phyloP scores from a whole-genome alignment of 2,113 vertebrate genomes.

The Balaenoptera acutorostrata region DNA sequence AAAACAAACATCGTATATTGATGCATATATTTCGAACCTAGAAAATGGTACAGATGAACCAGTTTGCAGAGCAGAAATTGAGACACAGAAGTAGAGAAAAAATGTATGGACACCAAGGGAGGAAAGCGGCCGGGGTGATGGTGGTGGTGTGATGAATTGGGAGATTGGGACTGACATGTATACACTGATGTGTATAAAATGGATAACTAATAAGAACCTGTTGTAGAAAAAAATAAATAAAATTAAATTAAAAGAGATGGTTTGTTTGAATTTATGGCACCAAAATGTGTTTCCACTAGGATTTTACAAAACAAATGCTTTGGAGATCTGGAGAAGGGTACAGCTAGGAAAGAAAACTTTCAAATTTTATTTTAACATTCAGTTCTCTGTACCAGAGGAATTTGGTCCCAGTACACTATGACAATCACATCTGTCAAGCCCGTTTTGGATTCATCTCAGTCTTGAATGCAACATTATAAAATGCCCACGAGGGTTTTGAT shows the following conservation, averaged over 20 bases:
- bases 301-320: slow-evolving; percentile 68
- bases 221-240: too few relatives aligned
- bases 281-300: slow-evolving; percentile 74
- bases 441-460: neutral
- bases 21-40: too few relatives aligned
- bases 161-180: too few relatives aligned
- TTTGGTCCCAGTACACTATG: neutral
- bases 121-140: too few relatives aligned
- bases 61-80: too few relatives aligned
- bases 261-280: slow-evolving; percentile 70
- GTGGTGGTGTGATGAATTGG: too few relatives aligned
- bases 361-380: slow-evolving; percentile 42
- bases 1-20: too few relatives aligned
- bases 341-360: slow-evolving; percentile 42
- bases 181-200: too few relatives aligned
- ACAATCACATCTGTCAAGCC: slow-evolving; percentile 40
- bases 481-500: slow-evolving; percentile 3
- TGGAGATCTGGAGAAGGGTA: slow-evolving; percentile 27
- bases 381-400: neutral
- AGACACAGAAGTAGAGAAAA: too few relatives aligned
- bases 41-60: too few relatives aligned
- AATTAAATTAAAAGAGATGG: slow-evolving; percentile 55
- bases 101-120: too few relatives aligned
- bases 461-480: slow-evolving; percentile 21
- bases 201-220: too few relatives aligned